Evolutionary conservation across 2,888 invertebrate species (phyloP).

Genomic region (Clunio marinus): DNA sequence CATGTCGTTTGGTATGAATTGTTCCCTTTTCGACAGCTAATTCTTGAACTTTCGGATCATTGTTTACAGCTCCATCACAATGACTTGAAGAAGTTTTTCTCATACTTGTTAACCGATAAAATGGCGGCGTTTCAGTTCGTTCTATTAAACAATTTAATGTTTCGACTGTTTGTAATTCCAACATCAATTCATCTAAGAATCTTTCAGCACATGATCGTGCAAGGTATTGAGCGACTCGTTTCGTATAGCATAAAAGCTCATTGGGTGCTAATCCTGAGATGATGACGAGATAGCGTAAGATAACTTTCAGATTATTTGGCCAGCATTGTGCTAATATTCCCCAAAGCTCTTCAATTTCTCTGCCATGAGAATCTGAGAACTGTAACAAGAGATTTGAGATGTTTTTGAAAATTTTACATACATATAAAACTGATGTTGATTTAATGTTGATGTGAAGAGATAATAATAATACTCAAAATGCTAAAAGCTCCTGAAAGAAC

Average conservation of each 20-base stretch:
- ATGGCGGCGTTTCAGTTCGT: conserved; percentile 96
- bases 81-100: conserved; percentile 84
- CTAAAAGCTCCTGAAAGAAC: too few relatives aligned
- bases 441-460: background rate
- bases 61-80: conserved; percentile 58
- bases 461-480: too few relatives aligned
- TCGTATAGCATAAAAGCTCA: conserved; percentile 87
- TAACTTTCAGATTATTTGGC: conserved; percentile 95
- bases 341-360: conserved; percentile 96
- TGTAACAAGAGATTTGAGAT: conserved; percentile 48
- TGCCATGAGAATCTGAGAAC: conserved; percentile 94
- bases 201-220: conserved; percentile 89
- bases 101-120: conserved; percentile 90
- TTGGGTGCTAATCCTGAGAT: conserved; percentile 96
- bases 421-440: background rate
- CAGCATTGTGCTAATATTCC: conserved; percentile 91
- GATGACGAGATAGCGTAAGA: conserved; percentile 92
- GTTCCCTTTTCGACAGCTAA: conserved; percentile 83
- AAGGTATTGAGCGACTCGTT: conserved; percentile 88
- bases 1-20: conserved; percentile 92
- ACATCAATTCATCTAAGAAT: conserved; percentile 94
- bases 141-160: conserved; percentile 94
- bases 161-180: conserved; percentile 94
- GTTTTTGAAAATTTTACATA: background rate
- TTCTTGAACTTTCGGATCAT: conserved; percentile 51